Conservation (phyloP, 2,888 invertebrate species). For the Meta bourneti region DNA sequence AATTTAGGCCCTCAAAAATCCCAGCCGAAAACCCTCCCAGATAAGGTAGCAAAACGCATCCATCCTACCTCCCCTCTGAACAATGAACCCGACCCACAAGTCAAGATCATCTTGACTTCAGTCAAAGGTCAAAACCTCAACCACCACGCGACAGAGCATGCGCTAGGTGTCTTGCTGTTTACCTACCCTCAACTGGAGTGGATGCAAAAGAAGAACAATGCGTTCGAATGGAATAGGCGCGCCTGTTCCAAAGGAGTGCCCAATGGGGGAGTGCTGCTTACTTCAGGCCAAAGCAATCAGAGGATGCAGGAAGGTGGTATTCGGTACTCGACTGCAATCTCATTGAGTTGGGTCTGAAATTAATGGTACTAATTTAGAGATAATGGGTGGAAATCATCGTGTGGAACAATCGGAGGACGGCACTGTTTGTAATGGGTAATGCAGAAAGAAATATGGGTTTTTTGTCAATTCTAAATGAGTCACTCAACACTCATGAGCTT, state of each 20-base stretch:
- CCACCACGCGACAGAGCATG: neutral
- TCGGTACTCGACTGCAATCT: no score
- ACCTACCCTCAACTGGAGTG: neutral
- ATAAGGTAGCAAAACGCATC: neutral
- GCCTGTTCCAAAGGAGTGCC: neutral
- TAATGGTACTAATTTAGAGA: no score
- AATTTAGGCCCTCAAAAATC: no score
- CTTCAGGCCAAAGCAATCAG: conserved; percentile 19
- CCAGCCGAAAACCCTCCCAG: neutral
- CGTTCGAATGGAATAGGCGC: neutral
- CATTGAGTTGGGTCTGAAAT: no score
- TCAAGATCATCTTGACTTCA: neutral
- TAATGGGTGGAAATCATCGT: no score
- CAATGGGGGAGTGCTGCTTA: neutral
- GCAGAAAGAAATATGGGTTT: no score
- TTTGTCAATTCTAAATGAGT: no score
- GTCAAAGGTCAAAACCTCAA: neutral
- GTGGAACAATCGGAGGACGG: no score
- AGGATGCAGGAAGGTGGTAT: no score
- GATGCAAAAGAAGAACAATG: neutral
- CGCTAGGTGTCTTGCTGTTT: neutral
- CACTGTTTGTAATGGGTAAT: no score
- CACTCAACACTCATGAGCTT: no score
- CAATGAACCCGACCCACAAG: neutral
- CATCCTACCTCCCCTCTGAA: neutral